Evolutionary conservation across 2,797 vertebrate species (phyloP), one percentile per base, ranked within the genome.

Genomic region (Pyrocephalus nanus): DNA sequence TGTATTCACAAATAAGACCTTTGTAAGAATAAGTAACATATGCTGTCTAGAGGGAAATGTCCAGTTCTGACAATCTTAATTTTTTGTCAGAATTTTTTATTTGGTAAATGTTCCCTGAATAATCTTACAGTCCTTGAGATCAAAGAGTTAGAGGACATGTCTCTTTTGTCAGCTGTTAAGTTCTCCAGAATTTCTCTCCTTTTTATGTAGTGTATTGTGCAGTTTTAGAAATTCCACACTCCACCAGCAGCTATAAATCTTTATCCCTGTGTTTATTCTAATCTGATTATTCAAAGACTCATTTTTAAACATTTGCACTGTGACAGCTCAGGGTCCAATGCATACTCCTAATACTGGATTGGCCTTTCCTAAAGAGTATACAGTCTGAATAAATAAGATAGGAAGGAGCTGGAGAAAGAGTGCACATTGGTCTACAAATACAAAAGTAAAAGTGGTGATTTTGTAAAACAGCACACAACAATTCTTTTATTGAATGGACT

Each of bases 311-410:
- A 88, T 88, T 90, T 92, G 21, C 69, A 73, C 62, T 60, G 17
- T 22, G 48, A 26, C 47, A 81, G 51, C 58, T 94, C 51, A 79
- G 55, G 48, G 81, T 81, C 65, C 70, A 79, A 11, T 43, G 36
- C 14, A 22, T 64, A 26, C 55, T 76, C 45, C 34, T 70, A 67
- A 50, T 64, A 23, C 42, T 48, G 81, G 51, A 29, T 1, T 88
- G 43, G 43, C 55, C 42, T 88, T 93, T 93, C 60, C 32, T 42
- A 67, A 79, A 60, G 51, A 78, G 72, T 51, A 67, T 60, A 77
- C 48, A 86, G 55, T 34, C 86, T 93, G 76, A 93, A 93, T 76
- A 96, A 96, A 92, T 70, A 90, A 92, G 86, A 90, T 67, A 84
- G 51, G 70, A 72, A 79, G 26, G 40, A 81, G 27, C 2, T 62